Base-by-base conservation (phyloP, 2,888 invertebrate species). In the Pollenia angustigena region DNA sequence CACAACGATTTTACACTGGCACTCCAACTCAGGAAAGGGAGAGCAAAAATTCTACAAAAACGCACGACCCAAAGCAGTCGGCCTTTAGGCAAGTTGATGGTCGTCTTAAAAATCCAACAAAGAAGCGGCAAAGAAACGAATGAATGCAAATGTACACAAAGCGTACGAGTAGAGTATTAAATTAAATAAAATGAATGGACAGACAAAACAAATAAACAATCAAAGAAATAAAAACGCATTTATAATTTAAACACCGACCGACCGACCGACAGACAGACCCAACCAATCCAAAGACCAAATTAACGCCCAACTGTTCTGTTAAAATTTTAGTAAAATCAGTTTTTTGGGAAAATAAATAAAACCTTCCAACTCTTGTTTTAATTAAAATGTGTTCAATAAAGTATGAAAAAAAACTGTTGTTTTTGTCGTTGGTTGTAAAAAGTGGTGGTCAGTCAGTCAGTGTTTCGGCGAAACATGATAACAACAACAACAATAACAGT, bases 51-150 rank as follows among this genome's bases (percentile, higher is more conserved):
- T 72, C 64, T 81, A 64, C 62, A 80, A 60, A 86, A 82, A 56
- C 32, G 6, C 6, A 32, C 75, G 56, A 80, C 79, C 78, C 79
- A 76, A 52, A 48, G 72, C 44, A 62, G 75, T 64, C 72, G 85
- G 79, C 87, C 81, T 80, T 85, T 72, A 81, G 85, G 83, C 86
- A 81, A 81, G 72, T 81, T 87, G 76, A 86, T 81, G 83, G 81
- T 78, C 81, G 83, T 81, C 86, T 87, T 76, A 68, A 75, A 81
- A 72, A 60, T 81, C 68, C 32, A 32, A 87, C 69, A 84, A 85
- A 84, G 58, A 72, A 79, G 58, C 75, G 68, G 60, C 60, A 68
- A 72, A 66, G 62, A 72, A 82, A 72, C 48, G 44, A 79, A 16
- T n/a, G 48, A 48, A 85, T 23, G 11, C 42, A 62, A 62, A 78